phyloP scores from a whole-genome alignment of 2,888 invertebrate genomes.

The Hesperia comma region DNA sequence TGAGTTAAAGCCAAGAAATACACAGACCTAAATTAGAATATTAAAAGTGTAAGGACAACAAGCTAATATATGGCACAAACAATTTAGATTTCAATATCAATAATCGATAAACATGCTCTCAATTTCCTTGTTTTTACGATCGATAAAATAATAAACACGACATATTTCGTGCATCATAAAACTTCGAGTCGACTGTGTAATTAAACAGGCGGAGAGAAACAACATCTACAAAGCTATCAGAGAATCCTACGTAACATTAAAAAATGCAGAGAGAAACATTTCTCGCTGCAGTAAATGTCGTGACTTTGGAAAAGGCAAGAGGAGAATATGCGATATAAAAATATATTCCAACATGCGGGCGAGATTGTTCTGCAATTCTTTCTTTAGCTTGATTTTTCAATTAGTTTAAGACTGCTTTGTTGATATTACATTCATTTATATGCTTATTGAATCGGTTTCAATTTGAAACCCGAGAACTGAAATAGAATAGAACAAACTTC shows the following conservation, averaged over 20 bases:
- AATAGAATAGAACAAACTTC: background rate
- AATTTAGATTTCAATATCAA: slow-evolving; percentile 21
- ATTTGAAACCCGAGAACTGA: background rate
- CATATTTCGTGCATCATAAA: slow-evolving; percentile 52
- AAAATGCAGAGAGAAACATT: slow-evolving; percentile 18
- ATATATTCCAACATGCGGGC: slow-evolving; percentile 20
- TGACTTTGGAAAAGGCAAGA: slow-evolving; percentile 22
- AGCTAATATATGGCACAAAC: slow-evolving; percentile 1
- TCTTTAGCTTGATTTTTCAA: slow-evolving; percentile 1
- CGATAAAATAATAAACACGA: slow-evolving; percentile 34
- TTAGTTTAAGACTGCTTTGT: background rate
- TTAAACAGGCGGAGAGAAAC: slow-evolving; percentile 50
- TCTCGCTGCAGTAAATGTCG: slow-evolving; percentile 29
- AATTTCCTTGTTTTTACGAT: slow-evolving; percentile 32
- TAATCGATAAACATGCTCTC: slow-evolving; percentile 29
- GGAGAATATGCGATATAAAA: slow-evolving; percentile 26
- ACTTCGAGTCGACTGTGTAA: slow-evolving; percentile 63
- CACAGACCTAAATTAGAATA: too few species aligned
- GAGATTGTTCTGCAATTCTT: slow-evolving; percentile 4
- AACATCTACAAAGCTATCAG: slow-evolving; percentile 32
- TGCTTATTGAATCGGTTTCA: background rate
- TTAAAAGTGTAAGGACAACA: background rate
- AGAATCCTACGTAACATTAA: slow-evolving; percentile 28
- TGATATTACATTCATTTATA: background rate
- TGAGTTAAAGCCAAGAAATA: too few species aligned